Base-by-base conservation (phyloP, 2,888 invertebrate species). In the Abrostola triplasia region DNA sequence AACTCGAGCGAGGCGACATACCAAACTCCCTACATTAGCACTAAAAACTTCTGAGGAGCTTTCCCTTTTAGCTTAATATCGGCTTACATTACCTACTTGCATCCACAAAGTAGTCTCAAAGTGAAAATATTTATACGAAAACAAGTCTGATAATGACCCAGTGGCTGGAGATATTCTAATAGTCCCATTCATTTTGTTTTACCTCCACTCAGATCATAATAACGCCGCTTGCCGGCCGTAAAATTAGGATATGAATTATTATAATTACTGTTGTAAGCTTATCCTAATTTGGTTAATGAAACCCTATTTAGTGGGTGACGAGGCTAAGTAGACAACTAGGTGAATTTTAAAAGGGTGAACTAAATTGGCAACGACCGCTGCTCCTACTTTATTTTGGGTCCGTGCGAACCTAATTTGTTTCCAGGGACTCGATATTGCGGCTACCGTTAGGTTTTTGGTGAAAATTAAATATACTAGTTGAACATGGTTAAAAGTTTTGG, bases 201-300 rank as follows among this genome's bases (percentile, higher is more conserved):
- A 55, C 64, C 62, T 74, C 67, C 69, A 65, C 72, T 63, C 67
- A 62, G 76, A 71, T 73, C 62, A 64, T 73, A 72, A 77, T 70
- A 77, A 56, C 56, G 67, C 57, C 64, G 75, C 73, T 68, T 53
- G 69, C 61, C 59, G 69, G 69, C 79, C 83, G 76, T 80, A 64
- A 81, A 82, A 83, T 82, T 79, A 77, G 69, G 74, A 77, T 73
- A 70, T 79, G 73, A 83, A 81, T 78, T 84, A 84, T 83, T 77
- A 70, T 82, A 76, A 84, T 83, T 77, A 77, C 75, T 81, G 79
- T 76, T 68, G 73, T 73, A 75, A 74, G 71, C 68, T 69, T 69
- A 70, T 69, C 73, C 61, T 76, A 78, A 80, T 73, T 76, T 71
- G 11, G 44, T 59, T 70, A 72, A 67, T 81, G 50, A 58, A 67